Evolutionary conservation across 2,888 invertebrate species (phyloP).

Genomic region (Rosalia funebris): DNA sequence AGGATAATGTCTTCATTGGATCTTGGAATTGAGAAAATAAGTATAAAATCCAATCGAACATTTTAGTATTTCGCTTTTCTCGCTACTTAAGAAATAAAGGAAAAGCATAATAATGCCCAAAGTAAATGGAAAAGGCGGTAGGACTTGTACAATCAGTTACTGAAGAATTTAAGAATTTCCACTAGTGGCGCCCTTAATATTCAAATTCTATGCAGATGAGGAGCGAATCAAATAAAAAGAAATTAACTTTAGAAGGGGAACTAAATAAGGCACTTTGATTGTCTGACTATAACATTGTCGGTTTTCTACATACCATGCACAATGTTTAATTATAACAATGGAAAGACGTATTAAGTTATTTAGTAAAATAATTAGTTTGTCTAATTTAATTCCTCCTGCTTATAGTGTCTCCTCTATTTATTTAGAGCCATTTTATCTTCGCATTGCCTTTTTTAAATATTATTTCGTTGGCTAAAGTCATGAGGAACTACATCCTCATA

Average conservation of each 20-base stretch:
- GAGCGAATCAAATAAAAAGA: background rate
- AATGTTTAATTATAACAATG: background rate
- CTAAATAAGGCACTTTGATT: background rate
- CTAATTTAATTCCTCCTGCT: background rate
- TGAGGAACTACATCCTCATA: background rate
- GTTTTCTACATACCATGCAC: background rate
- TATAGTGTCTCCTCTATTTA: background rate
- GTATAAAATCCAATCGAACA: background rate
- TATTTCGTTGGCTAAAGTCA: background rate
- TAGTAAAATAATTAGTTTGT: background rate
- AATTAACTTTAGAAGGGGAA: background rate
- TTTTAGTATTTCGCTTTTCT: background rate
- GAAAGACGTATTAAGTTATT: background rate
- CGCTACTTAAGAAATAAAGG: background rate
- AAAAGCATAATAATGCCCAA: background rate
- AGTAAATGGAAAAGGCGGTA: conserved; percentile 7
- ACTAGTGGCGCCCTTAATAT: background rate
- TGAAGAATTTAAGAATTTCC: background rate
- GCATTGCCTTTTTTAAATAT: background rate
- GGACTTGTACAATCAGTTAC: background rate
- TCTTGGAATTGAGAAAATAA: background rate
- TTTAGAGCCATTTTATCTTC: background rate
- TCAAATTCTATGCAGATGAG: conserved; percentile 1
- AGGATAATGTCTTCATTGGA: background rate
- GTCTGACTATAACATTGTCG: background rate